Conservation (phyloP, 2,113 vertebrate genomes). For the Salvelinus alpinus region DNA sequence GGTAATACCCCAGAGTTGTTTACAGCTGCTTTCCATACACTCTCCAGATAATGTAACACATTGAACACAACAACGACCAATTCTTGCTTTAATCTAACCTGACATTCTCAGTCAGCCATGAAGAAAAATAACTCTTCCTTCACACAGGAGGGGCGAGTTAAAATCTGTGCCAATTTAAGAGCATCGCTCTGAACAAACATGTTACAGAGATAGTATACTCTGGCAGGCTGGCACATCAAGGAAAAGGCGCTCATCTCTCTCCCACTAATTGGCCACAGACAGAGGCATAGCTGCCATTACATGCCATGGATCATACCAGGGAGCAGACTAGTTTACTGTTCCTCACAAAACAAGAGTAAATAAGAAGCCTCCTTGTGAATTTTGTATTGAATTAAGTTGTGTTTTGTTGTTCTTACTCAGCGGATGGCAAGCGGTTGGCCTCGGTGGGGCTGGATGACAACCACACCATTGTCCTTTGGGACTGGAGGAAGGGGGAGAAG, state of each 20-base stretch:
- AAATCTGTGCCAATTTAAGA: conserved; percentile 36
- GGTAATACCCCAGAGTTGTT: conserved; percentile 71
- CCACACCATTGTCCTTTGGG: conserved; percentile 94
- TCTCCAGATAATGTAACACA: neutral
- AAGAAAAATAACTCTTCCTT: conserved; percentile 7
- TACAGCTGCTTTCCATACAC: neutral
- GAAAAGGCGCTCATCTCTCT: conserved; percentile 40
- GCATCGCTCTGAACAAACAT: conserved; percentile 9
- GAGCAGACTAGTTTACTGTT: conserved; percentile 41
- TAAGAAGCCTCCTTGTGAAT: conserved; percentile 12
- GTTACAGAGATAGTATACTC: conserved; percentile 16
- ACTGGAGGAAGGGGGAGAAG: conserved; percentile 97
- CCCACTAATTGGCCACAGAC: conserved; percentile 53
- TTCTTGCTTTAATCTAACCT: too few relatives aligned
- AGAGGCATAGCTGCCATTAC: conserved; percentile 41
- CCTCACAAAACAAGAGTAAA: conserved; percentile 18
- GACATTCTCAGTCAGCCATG: conserved; percentile 11
- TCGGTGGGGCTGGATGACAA: conserved; percentile 95
- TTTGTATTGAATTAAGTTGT: conserved; percentile 26
- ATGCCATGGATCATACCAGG: conserved; percentile 48
- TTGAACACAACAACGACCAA: too few relatives aligned
- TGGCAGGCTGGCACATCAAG: conserved; percentile 37
- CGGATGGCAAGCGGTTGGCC: conserved; percentile 92
- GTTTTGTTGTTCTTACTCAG: conserved; percentile 67
- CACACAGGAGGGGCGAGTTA: conserved; percentile 32